Evolutionary conservation across 2,888 invertebrate species (phyloP).

Genomic region (Drosophila lacicola): DNA sequence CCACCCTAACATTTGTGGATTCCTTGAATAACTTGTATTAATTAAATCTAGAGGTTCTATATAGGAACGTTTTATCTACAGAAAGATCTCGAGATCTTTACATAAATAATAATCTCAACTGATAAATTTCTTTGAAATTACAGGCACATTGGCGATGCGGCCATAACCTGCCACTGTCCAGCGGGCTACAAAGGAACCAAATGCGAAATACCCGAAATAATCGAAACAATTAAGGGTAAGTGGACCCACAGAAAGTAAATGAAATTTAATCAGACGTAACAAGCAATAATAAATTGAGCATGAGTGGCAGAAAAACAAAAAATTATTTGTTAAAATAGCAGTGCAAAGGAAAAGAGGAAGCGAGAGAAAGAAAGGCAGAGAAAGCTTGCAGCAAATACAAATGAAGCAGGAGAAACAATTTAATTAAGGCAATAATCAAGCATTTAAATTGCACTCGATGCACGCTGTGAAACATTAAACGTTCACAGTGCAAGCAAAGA

Average conservation of each 20-base stretch:
- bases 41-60: too few relatives aligned
- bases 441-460: conserved; percentile 71
- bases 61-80: too few relatives aligned
- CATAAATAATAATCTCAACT: too few relatives aligned
- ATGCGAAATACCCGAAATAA: conserved; percentile 88
- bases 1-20: too few relatives aligned
- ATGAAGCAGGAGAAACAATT: conserved; percentile 54
- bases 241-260: conserved; percentile 36
- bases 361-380: conserved; percentile 1
- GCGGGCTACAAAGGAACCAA: conserved; percentile 89
- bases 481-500: conserved; percentile 17
- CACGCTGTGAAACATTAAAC: conserved; percentile 33
- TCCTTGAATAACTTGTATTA: too few relatives aligned
- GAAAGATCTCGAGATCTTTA: too few relatives aligned
- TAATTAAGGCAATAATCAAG: conserved; percentile 82
- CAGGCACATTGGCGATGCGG: conserved; percentile 92
- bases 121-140: conserved; percentile 66
- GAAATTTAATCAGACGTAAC: conserved; percentile 33
- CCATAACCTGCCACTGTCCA: conserved; percentile 90
- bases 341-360: conserved; percentile 8
- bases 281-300: conserved; percentile 45
- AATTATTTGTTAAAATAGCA: conserved; percentile 8
- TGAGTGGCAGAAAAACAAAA: conserved; percentile 18
- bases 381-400: conserved; percentile 24
- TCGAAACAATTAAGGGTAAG: conserved; percentile 83